Evolutionary conservation across 2,113 vertebrate genomes (phyloP).

Genomic region (Oxygymnocypris stewartii): DNA sequence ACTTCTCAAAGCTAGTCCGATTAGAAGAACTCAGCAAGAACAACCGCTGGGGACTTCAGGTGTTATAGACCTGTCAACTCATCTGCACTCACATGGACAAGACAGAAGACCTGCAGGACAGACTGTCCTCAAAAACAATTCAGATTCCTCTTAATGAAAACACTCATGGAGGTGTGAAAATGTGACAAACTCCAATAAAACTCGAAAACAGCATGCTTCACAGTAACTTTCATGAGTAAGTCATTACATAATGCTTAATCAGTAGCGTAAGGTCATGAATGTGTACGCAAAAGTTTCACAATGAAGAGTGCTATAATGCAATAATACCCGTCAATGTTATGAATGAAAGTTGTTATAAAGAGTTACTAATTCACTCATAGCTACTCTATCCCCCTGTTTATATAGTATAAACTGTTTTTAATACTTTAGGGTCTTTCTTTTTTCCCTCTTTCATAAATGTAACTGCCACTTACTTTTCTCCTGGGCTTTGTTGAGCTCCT

Average conservation of each 20-base stretch:
- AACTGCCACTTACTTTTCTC: conserved; percentile 70
- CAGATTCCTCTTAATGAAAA: background rate
- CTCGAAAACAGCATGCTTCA: too few relatives aligned
- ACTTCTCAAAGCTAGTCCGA: conserved; percentile 18
- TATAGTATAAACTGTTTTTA: background rate
- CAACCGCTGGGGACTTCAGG: background rate
- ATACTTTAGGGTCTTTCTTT: background rate
- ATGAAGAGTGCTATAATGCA: background rate
- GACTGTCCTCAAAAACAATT: background rate
- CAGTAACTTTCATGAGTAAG: background rate
- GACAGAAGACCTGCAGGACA: background rate
- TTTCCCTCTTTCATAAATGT: background rate
- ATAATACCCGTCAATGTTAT: background rate
- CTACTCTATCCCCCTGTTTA: background rate
- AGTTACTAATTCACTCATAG: background rate
- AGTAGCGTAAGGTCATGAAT: background rate
- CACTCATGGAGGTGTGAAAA: background rate
- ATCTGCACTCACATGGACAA: conserved; percentile 5
- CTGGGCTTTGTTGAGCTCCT: conserved; percentile 79
- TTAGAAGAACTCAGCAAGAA: background rate
- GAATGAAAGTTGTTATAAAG: background rate
- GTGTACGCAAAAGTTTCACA: background rate
- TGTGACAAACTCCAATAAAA: background rate
- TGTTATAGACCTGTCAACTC: conserved; percentile 16
- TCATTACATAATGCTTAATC: background rate